A percentile compares a stretch with the other conserved stretches of the same genome.
Evolutionary conservation across 2,797 vertebrate genomes (phyloP).

Genomic region (Lepus oiostolus): DNA sequence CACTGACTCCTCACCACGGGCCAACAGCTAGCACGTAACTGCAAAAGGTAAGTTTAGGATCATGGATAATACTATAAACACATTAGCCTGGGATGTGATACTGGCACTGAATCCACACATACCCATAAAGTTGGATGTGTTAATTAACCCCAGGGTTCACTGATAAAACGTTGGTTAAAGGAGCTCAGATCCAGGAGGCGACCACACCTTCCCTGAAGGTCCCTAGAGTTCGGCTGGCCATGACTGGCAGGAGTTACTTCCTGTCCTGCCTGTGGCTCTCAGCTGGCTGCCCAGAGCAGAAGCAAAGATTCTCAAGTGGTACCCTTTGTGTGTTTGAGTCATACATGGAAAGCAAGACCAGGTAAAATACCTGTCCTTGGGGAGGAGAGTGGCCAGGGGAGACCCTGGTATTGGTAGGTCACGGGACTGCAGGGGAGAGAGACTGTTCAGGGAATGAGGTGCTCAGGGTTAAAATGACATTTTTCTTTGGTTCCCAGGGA

Average conservation of each 20-base stretch:
- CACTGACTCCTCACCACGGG: not conserved
- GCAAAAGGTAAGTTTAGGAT: slow-evolving; percentile 34
- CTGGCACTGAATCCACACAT: not conserved
- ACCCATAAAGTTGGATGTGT: not conserved
- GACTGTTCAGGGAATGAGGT: slow-evolving; percentile 68
- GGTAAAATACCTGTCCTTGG: not conserved
- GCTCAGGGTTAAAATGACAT: slow-evolving; percentile 67
- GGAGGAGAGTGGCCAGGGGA: not conserved
- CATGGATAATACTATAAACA: not conserved
- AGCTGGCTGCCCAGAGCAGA: not conserved
- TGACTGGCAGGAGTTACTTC: not conserved
- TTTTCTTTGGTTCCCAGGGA: slow-evolving; percentile 78
- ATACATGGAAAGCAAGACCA: slow-evolving; percentile 60
- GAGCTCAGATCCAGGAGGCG: not conserved
- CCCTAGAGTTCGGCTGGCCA: not conserved
- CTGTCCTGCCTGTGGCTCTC: not conserved
- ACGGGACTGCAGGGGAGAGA: slow-evolving; percentile 24
- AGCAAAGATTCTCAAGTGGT: too few species aligned
- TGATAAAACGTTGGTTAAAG: slow-evolving; percentile 30
- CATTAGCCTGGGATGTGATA: not conserved
- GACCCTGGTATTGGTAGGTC: not conserved
- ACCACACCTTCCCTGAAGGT: not conserved
- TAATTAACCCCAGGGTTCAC: not conserved
- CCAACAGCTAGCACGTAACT: not conserved
- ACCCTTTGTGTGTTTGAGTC: not conserved